Conservation (phyloP, 92 coral and sea anemone species). For the Zoanthus sociatus region DNA sequence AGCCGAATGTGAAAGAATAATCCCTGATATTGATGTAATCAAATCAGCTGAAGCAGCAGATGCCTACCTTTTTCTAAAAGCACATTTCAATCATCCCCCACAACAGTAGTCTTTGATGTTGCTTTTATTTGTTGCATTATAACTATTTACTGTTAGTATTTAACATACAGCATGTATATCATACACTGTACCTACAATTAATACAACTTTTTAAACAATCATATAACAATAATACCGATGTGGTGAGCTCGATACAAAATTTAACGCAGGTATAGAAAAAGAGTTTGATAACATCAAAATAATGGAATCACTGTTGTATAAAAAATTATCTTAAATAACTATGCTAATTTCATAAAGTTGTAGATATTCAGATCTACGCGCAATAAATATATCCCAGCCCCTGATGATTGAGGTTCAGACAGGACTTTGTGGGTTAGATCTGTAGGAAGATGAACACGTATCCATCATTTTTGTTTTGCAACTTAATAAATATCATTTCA, state of each 20-base stretch:
- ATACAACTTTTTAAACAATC: not conserved
- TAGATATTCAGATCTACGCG: not conserved
- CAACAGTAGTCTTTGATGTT: conserved; percentile 17
- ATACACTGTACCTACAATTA: too few relatives aligned
- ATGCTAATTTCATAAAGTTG: not conserved
- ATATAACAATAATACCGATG: conserved; percentile 7
- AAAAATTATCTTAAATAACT: not conserved
- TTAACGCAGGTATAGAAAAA: not conserved
- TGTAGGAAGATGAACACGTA: not conserved
- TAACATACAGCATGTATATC: not conserved
- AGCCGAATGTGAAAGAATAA: conserved; percentile 66
- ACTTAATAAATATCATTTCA: too few relatives aligned
- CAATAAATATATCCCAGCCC: not conserved
- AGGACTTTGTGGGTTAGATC: not conserved
- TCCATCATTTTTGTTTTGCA: conserved; percentile 2
- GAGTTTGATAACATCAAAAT: conserved; percentile 18
- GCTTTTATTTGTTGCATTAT: conserved; percentile 9
- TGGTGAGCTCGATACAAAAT: not conserved
- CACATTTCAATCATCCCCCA: conserved; percentile 42
- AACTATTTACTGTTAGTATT: conserved; percentile 1
- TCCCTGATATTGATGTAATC: conserved; percentile 60
- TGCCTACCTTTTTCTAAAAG: conserved; percentile 68
- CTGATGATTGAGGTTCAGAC: not conserved
- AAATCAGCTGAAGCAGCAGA: conserved; percentile 70
- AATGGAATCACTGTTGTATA: not conserved